phyloP scores from a whole-genome alignment of 2,113 vertebrate genomes.

The Petroica traversi region DNA sequence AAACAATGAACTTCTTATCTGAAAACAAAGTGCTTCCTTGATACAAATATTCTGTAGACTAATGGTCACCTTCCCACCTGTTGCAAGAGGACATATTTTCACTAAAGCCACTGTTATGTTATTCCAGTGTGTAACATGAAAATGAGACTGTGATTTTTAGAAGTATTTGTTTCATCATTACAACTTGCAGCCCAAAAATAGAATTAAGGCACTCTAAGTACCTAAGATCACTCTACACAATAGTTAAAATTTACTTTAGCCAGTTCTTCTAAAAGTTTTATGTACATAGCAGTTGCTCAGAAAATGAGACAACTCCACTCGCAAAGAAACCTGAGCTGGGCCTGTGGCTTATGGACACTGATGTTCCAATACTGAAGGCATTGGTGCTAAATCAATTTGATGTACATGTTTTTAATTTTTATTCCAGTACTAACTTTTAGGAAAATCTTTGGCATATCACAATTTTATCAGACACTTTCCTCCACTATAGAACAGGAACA shows the following conservation, averaged over 20 bases:
- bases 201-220: not conserved
- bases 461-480: not conserved
- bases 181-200: not conserved
- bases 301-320: not conserved
- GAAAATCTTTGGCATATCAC: not conserved
- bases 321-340: not conserved
- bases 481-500: not conserved
- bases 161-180: not conserved
- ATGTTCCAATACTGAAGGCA: not conserved
- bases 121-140: not conserved
- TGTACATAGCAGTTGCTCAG: not conserved
- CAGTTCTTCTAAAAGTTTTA: not conserved
- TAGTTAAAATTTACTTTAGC: not conserved
- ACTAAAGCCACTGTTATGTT: not conserved
- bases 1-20: not conserved
- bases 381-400: not conserved
- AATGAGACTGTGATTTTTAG: not conserved
- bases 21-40: not conserved
- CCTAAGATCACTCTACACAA: not conserved
- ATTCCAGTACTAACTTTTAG: not conserved
- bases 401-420: not conserved
- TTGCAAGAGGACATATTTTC: not conserved
- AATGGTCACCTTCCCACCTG: not conserved
- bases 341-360: accelerated
- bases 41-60: not conserved